Base-by-base conservation (phyloP, 1,140 invertebrate species). In the Proales similis region DNA sequence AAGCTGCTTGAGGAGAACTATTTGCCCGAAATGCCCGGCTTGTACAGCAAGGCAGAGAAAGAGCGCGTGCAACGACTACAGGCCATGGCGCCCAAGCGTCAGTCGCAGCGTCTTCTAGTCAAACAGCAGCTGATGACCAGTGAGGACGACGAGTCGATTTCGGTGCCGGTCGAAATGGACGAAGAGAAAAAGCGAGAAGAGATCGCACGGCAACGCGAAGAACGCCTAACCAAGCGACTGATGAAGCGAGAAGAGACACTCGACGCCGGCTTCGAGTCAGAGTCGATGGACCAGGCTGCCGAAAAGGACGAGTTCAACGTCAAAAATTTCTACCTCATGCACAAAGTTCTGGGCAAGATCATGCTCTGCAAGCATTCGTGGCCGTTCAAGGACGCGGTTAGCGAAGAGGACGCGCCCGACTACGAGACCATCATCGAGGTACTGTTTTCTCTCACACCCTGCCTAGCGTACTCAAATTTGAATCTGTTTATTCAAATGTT, bases 341-440 rank as follows among this genome's bases (percentile, higher is more conserved):
- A 57, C 11, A 57, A 57, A 57, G 51, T 57, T 22, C 30, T 57
- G 29, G 24, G 29, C 17, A 57, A 57, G 45, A 19, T 57, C 14
- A 17, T 57, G 11, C 51, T 42, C 17, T 57, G 51, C 45, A 57
- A 57, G 45, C 45, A 57, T 39, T 20, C 51, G 19, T 61, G 57
- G 57, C 57, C 57, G 5, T 61, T 61, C 26, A 43, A 45, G 17
- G 26, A 14, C 17, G 22, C 57, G n/a, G 57, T 61, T 42, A 61
- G 39, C 33, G 57, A 61, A 32, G 57, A 61, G 6, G 39, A 45
- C 3, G 57, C 57, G 4, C 57, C 57, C 4, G 39, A 61, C 26
- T 61, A 61, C 26, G 36, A 45, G 22, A 19, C 39, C n/a, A 61
- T 61, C 27, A 61, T 61, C 32, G 24, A 61, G 26, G 57, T 61